These are phyloP conservation scores for Anneissia japonica DNA, from an alignment of 35 echinoderm and acorn worm genomes.

Conservation along the genomic window DNA sequence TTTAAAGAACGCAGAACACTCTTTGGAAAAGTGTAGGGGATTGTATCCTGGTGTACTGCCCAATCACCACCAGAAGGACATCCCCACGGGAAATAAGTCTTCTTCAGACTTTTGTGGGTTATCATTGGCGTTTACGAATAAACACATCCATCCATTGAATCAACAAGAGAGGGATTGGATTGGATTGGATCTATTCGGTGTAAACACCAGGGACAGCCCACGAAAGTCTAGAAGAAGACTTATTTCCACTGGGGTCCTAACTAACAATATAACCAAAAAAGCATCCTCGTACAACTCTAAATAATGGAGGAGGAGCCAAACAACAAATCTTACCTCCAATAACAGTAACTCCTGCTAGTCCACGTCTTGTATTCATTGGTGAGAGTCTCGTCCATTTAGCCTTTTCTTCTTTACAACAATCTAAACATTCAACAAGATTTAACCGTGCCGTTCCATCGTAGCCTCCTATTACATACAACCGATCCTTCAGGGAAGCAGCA, in stretches of 20 bases:
- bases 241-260: not conserved
- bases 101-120: too few species aligned
- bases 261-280: not conserved
- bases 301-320: not conserved
- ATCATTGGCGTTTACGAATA: too few species aligned
- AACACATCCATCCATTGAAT: not conserved
- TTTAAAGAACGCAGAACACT: too few species aligned
- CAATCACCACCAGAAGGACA: too few species aligned
- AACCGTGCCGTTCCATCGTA: conserved; percentile 66
- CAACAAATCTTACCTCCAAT: conserved; percentile 26
- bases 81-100: too few species aligned
- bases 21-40: too few species aligned
- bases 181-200: not conserved
- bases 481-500: conserved; percentile 10
- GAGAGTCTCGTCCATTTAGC: conserved; percentile 18
- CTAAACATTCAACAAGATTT: conserved; percentile 49
- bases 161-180: not conserved
- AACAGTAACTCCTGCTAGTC: conserved; percentile 40
- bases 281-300: not conserved
- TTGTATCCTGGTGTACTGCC: too few species aligned
- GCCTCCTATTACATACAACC: conserved; percentile 58
- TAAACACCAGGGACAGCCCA: not conserved
- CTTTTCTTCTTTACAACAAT: not conserved
- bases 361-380: conserved; percentile 43
- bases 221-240: not conserved